A percentile compares a stretch with the other conserved stretches of the same genome.
phyloP scores from a whole-genome alignment of 1,140 invertebrate species.

The Drosophila burlai region DNA sequence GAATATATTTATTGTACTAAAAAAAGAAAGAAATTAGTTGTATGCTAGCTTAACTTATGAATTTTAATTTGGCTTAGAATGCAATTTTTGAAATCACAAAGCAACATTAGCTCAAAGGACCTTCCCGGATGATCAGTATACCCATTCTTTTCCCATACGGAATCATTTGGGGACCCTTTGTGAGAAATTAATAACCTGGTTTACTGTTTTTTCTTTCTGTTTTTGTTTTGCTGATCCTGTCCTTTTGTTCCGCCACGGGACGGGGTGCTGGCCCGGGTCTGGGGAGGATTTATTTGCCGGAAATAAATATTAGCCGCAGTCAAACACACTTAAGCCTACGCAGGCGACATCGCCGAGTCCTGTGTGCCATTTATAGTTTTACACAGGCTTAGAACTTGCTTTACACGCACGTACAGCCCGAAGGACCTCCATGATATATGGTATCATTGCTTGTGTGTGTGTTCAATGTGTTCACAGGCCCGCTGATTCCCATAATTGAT shows the following conservation, averaged over 20 bases:
- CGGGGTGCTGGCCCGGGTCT: constrained; percentile 18
- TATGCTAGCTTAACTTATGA: background rate
- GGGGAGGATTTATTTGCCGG: constrained; percentile 83
- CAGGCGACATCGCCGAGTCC: constrained; percentile 39
- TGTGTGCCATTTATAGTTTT: constrained; percentile 78
- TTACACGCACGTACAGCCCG: constrained; percentile 67
- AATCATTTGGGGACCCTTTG: constrained; percentile 43
- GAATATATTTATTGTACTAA: background rate
- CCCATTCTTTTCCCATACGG: constrained; percentile 21
- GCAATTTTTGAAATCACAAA: background rate
- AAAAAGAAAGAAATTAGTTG: background rate
- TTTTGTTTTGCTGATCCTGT: constrained; percentile 44
- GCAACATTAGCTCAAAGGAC: background rate
- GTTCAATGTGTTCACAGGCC: constrained; percentile 44
- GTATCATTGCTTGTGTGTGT: constrained; percentile 3
- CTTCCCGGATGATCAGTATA: constrained; percentile 19
- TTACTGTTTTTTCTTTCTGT: constrained; percentile 53
- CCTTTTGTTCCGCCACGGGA: constrained; percentile 27
- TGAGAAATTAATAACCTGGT: constrained; percentile 84
- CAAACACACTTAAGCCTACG: constrained; percentile 82
- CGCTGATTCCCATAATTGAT: constrained; percentile 84
- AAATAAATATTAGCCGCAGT: constrained; percentile 85
- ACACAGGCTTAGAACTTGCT: constrained; percentile 80
- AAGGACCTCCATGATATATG: constrained; percentile 52
- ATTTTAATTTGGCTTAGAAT: background rate